These are phyloP conservation scores for Eumerus sabulonum DNA, from an alignment of 2,888 invertebrate genomes.

Conservation along the genomic window DNA sequence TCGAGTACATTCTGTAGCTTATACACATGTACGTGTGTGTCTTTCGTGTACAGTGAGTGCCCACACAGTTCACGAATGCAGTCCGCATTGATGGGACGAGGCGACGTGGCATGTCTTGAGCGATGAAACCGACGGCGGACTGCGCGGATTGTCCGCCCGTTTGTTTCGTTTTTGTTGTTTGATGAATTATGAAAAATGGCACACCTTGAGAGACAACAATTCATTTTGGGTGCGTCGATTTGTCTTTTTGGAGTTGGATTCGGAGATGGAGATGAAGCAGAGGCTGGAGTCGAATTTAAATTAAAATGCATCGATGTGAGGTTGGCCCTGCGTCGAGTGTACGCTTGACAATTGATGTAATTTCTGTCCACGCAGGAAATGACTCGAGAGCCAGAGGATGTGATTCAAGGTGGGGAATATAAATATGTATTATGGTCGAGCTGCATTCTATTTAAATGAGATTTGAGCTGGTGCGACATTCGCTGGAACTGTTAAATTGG, in stretches of 20 bases:
- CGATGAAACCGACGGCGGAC: conserved; percentile 44
- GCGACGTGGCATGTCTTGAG: conserved; percentile 23
- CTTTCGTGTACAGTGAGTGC: conserved; percentile 31
- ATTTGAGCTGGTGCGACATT: conserved; percentile 14
- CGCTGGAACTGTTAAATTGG: conserved; percentile 13
- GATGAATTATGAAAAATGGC: conserved; percentile 69
- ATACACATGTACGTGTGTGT: conserved; percentile 2
- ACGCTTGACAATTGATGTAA: conserved; percentile 65
- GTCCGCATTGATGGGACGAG: conserved; percentile 53
- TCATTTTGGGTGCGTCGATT: conserved; percentile 68
- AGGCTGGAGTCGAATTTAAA: conserved; percentile 52
- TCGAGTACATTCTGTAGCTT: conserved; percentile 40
- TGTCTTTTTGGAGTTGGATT: conserved; percentile 38
- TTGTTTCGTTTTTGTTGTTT: conserved; percentile 52
- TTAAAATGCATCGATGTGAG: conserved; percentile 35
- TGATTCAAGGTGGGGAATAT: conserved; percentile 37
- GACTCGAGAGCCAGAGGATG: conserved; percentile 11
- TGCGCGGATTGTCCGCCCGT: conserved; percentile 64
- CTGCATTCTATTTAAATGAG: conserved; percentile 60
- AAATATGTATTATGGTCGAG: conserved; percentile 33
- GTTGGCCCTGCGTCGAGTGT: conserved; percentile 32
- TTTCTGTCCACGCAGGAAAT: conserved; percentile 68
- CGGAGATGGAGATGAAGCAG: conserved; percentile 20
- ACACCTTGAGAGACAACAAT: conserved; percentile 68
- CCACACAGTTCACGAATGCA: conserved; percentile 63